Conservation (phyloP, 2,797 vertebrate genomes). For the Morelia viridis region DNA sequence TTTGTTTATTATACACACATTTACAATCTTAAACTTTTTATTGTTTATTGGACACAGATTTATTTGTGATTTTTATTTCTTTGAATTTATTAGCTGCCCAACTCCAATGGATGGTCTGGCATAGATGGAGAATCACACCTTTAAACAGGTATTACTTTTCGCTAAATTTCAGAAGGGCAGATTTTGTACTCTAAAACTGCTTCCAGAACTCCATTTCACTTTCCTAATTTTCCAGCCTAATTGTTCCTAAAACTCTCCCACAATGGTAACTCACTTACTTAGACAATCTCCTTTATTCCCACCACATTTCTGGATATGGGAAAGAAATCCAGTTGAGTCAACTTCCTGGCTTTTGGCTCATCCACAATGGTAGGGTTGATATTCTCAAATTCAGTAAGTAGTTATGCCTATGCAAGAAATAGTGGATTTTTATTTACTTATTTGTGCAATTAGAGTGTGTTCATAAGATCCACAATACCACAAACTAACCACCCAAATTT, state of each 20-base stretch:
- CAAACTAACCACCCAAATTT: not conserved
- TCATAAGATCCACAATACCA: not conserved
- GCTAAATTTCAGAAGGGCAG: not conserved
- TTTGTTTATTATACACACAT: not conserved
- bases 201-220: not conserved
- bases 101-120: not conserved
- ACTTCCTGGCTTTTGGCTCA: not conserved
- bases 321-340: not conserved
- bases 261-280: not conserved
- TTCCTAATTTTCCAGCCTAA: not conserved
- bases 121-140: not conserved
- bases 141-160: not conserved
- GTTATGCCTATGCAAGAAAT: not conserved
- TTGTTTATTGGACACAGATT: not conserved
- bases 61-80: not conserved
- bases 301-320: not conserved
- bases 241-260: not conserved
- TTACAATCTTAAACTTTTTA: not conserved
- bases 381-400: not conserved
- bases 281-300: not conserved
- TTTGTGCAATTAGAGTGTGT: not conserved
- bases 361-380: not conserved
- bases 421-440: not conserved
- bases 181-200: not conserved
- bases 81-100: not conserved